A percentile compares a stretch with the other conserved stretches of the same genome.
Conservation (phyloP, 2,797 vertebrate genomes). For the Oreochromis grahami region DNA sequence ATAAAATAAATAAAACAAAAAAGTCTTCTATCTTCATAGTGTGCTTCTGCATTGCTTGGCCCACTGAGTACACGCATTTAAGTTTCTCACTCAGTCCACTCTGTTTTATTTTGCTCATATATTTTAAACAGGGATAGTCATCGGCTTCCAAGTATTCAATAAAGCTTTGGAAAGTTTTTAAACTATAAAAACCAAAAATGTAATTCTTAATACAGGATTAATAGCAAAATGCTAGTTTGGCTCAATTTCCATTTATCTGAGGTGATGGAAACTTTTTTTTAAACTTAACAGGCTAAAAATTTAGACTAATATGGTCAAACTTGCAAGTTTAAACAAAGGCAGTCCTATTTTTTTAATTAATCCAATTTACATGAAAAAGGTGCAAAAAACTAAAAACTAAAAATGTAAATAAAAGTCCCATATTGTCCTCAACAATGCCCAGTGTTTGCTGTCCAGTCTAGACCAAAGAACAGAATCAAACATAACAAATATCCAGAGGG, state of each 20-base stretch:
- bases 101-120: background rate
- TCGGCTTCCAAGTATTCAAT: background rate
- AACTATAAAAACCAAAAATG: background rate
- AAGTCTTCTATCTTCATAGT: fast-evolving
- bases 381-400: background rate
- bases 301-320: background rate
- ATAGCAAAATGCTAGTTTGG: background rate
- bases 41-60: background rate
- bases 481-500: background rate
- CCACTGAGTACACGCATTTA: fast-evolving
- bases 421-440: background rate
- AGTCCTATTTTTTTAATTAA: too few species aligned
- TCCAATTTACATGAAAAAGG: background rate
- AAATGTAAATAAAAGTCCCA: background rate
- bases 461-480: background rate
- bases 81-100: background rate
- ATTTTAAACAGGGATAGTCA: background rate
- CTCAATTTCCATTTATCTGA: background rate
- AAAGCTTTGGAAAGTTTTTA: background rate
- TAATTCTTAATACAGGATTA: background rate
- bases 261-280: background rate
- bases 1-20: fast-evolving
- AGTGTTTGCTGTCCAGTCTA: background rate
- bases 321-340: background rate
- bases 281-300: background rate